Conservation (phyloP, 2,888 invertebrate genomes). For the Standfussiana lucernea region DNA sequence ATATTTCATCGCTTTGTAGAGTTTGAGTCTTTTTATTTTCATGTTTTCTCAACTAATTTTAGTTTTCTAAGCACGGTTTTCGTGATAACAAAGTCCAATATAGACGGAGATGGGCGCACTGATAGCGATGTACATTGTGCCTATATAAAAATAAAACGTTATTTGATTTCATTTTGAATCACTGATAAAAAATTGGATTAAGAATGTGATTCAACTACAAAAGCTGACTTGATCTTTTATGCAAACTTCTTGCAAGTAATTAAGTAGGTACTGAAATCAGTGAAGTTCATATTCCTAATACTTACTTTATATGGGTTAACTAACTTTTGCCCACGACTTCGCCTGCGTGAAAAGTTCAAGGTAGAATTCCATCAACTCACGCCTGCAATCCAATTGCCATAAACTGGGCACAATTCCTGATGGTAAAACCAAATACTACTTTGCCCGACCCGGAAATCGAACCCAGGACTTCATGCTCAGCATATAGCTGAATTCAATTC, state of each 20-base stretch:
- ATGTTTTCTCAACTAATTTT: slow-evolving; percentile 65
- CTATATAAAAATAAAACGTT: slow-evolving; percentile 29
- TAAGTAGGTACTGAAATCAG: neutral
- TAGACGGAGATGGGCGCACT: slow-evolving; percentile 45
- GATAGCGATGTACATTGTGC: slow-evolving; percentile 50
- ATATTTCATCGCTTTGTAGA: slow-evolving; percentile 51
- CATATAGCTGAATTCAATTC: neutral
- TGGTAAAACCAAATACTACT: neutral
- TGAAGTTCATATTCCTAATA: neutral
- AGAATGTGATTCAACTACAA: neutral
- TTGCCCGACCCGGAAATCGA: neutral
- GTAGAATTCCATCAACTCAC: neutral
- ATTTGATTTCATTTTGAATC: slow-evolving; percentile 25
- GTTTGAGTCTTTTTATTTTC: slow-evolving; percentile 57
- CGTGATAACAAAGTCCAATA: slow-evolving; percentile 55
- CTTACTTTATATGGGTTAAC: neutral
- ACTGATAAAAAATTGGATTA: slow-evolving; percentile 9
- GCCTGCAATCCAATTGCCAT: neutral
- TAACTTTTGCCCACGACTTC: neutral
- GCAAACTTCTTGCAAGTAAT: neutral
- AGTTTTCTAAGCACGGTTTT: slow-evolving; percentile 76
- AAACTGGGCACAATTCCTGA: neutral
- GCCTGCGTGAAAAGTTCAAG: neutral
- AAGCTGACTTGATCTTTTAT: neutral
- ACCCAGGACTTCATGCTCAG: neutral